Conservation (phyloP, 2,888 invertebrate species). For the Spodoptera exigua region DNA sequence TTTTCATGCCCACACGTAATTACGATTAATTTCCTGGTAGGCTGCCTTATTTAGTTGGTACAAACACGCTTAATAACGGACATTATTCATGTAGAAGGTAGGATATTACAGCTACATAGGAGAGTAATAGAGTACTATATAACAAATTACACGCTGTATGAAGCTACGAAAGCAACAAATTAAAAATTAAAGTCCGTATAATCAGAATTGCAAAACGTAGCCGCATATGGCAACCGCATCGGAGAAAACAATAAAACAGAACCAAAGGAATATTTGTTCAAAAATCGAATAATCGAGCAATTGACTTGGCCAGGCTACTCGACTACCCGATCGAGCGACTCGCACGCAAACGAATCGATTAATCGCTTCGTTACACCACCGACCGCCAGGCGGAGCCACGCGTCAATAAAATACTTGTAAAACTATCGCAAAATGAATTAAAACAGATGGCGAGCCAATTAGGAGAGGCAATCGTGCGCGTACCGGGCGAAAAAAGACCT, state of each 20-base stretch:
- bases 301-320: conserved; percentile 70
- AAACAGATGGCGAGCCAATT: conserved; percentile 89
- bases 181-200: conserved; percentile 33
- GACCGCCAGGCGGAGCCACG: conserved; percentile 86
- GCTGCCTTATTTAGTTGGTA: conserved; percentile 33
- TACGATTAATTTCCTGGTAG: conserved; percentile 53
- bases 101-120: conserved; percentile 14
- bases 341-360: conserved; percentile 87
- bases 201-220: conserved; percentile 42
- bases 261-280: conserved; percentile 71
- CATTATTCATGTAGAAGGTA: conserved; percentile 21
- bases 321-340: conserved; percentile 77
- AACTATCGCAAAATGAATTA: conserved; percentile 89
- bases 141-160: conserved; percentile 31
- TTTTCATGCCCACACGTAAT: conserved; percentile 54
- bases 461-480: conserved; percentile 88
- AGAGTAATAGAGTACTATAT: conserved; percentile 5
- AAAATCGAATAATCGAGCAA: conserved; percentile 76
- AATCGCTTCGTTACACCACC: conserved; percentile 83
- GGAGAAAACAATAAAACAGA: conserved; percentile 65
- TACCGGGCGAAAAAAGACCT: conserved; percentile 84
- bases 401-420: conserved; percentile 89
- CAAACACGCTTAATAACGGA: conserved; percentile 27
- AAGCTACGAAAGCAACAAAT: conserved; percentile 29
- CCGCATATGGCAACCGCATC: conserved; percentile 42